A percentile compares a stretch with the other conserved stretches of the same genome.
Evolutionary conservation across 2,113 vertebrate species (phyloP).

Genomic region (Rhegmatorhina hoffmannsi): DNA sequence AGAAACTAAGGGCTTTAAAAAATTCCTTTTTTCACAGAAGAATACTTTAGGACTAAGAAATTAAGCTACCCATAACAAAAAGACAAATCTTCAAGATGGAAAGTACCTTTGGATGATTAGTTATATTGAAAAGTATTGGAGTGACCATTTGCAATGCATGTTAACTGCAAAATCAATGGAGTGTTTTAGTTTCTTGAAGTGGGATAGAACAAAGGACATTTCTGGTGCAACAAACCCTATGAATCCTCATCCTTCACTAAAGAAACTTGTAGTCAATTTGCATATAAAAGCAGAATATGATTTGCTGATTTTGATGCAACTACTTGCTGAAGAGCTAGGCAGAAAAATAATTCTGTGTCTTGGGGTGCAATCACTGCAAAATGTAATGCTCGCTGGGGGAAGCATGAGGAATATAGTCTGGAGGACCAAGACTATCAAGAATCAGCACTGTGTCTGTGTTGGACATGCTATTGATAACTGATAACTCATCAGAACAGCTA

Average conservation of each 20-base stretch:
- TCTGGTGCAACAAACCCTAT: neutral
- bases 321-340: neutral
- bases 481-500: neutral
- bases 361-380: neutral
- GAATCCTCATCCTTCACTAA: neutral
- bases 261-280: neutral
- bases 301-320: neutral
- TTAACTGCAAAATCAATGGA: neutral
- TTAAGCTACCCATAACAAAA: neutral
- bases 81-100: neutral
- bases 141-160: neutral
- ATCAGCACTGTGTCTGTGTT: neutral
- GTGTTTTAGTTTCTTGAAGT: neutral
- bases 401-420: neutral
- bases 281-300: neutral
- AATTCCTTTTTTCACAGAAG: neutral
- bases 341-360: neutral
- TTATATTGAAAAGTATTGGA: neutral
- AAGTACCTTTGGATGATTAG: neutral
- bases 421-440: neutral
- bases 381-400: fast-evolving
- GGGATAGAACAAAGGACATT: neutral
- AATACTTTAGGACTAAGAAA: neutral
- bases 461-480: neutral
- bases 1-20: neutral